phyloP scores from a whole-genome alignment of 37 sponge, comb jelly and placozoan species.

The Aplysina aerophoba region DNA sequence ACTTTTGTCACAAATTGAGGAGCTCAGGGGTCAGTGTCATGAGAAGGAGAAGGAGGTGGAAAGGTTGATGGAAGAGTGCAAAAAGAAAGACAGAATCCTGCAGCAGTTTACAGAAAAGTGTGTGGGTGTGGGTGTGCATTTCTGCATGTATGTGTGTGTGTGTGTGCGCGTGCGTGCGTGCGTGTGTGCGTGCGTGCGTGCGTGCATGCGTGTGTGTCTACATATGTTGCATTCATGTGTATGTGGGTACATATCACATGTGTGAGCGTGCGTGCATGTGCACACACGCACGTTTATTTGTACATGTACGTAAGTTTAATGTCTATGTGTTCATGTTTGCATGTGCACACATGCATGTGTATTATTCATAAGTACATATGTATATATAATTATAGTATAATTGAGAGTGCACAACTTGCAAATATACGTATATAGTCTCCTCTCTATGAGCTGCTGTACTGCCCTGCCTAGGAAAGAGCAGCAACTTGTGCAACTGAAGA shows the following conservation, averaged over 20 bases:
- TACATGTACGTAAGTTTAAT: neutral
- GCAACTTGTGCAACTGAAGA: too few species aligned
- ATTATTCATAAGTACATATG: too few species aligned
- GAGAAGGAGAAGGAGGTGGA: constrained; percentile 12
- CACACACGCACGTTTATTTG: neutral
- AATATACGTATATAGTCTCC: too few species aligned
- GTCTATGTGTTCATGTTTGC: constrained; percentile 18
- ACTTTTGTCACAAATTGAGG: too few species aligned
- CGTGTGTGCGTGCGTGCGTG: neutral
- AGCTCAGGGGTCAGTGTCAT: neutral
- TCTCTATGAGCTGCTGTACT: too few species aligned
- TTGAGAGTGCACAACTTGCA: too few species aligned
- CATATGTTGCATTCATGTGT: neutral
- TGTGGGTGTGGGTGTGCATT: neutral
- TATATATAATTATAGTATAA: too few species aligned
- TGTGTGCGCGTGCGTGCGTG: neutral
- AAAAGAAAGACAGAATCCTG: neutral
- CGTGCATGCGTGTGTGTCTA: constrained; percentile 17
- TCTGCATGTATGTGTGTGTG: neutral
- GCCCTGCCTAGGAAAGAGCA: too few species aligned
- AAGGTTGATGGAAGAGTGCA: neutral
- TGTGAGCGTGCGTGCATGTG: constrained; percentile 9
- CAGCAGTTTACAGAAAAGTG: neutral
- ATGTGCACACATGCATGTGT: neutral
- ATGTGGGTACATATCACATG: constrained; percentile 1